Evolutionary conservation across 2,888 invertebrate genomes (phyloP).

Genomic region (Ophioninae sp.): DNA sequence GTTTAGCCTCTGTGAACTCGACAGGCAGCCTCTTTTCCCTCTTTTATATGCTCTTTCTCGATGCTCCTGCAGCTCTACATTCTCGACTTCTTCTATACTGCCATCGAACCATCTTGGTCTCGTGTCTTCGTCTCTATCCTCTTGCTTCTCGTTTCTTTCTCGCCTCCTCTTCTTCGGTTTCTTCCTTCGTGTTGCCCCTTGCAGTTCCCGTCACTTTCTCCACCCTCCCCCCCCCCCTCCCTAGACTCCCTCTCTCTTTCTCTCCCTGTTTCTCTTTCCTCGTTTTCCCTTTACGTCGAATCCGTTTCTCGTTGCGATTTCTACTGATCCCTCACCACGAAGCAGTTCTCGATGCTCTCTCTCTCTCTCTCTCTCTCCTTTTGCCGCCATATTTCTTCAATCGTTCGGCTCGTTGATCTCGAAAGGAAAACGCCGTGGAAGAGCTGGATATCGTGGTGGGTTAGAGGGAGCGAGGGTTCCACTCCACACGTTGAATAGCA

Average conservation of each 20-base stretch:
- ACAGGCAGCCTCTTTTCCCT: slow-evolving; percentile 46
- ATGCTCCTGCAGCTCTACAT: slow-evolving; percentile 27
- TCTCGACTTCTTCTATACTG: slow-evolving; percentile 16
- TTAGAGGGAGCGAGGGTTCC: background rate
- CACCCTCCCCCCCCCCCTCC: background rate
- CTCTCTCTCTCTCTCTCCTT: background rate
- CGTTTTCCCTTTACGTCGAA: slow-evolving; percentile 16
- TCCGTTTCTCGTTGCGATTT: slow-evolving; percentile 50
- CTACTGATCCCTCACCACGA: slow-evolving; percentile 39
- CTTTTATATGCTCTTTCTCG: slow-evolving; percentile 45
- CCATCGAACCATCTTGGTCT: slow-evolving; percentile 33
- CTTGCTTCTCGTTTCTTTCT: slow-evolving; percentile 4
- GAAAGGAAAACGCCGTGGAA: slow-evolving; percentile 30
- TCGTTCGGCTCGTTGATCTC: slow-evolving; percentile 56
- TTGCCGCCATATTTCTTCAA: slow-evolving; percentile 43
- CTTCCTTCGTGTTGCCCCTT: slow-evolving; percentile 26
- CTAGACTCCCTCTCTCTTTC: slow-evolving; percentile 9
- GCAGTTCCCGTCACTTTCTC: background rate
- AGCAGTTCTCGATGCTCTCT: slow-evolving; percentile 40
- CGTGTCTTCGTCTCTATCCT: background rate
- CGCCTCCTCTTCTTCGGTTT: background rate
- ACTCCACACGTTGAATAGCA: slow-evolving; percentile 41
- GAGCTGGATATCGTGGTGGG: background rate
- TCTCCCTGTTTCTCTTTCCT: background rate
- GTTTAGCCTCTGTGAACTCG: slow-evolving; percentile 44